These are phyloP conservation scores for Leptinotarsa tumamoca DNA, from an alignment of 2,888 invertebrate genomes.

Conservation along the genomic window DNA sequence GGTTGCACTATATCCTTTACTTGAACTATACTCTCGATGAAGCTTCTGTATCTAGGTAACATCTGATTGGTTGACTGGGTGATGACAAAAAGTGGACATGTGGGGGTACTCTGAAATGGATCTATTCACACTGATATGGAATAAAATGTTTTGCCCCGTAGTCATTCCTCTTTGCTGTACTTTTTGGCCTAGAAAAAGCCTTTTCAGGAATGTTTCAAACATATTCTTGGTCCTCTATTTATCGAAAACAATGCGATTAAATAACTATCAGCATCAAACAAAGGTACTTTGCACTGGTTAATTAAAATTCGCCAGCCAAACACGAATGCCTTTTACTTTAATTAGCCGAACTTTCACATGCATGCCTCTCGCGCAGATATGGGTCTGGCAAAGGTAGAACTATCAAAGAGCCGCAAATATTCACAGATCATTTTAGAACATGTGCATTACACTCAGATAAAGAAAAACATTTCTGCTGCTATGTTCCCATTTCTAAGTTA, in stretches of 20 bases:
- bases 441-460: not conserved
- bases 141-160: too few relatives aligned
- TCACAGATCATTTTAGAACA: not conserved
- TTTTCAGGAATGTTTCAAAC: not conserved
- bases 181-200: too few relatives aligned
- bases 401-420: not conserved
- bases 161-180: too few relatives aligned
- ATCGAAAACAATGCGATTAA: not conserved
- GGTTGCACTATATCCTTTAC: too few relatives aligned
- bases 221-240: not conserved
- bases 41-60: too few relatives aligned
- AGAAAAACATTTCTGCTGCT: too few relatives aligned
- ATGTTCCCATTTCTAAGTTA: too few relatives aligned
- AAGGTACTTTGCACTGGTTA: constrained; percentile 26
- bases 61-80: too few relatives aligned
- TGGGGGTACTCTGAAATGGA: too few relatives aligned
- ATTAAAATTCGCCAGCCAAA: constrained; percentile 53
- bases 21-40: too few relatives aligned
- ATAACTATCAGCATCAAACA: not conserved
- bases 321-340: constrained; percentile 50
- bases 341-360: constrained; percentile 41
- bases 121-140: too few relatives aligned
- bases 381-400: not conserved
- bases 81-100: too few relatives aligned
- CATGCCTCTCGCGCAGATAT: constrained; percentile 13